A percentile compares a stretch with the other conserved stretches of the same genome.
Evolutionary conservation across 2,888 invertebrate species (phyloP).

Genomic region (Lasioglossum leucozonium): DNA sequence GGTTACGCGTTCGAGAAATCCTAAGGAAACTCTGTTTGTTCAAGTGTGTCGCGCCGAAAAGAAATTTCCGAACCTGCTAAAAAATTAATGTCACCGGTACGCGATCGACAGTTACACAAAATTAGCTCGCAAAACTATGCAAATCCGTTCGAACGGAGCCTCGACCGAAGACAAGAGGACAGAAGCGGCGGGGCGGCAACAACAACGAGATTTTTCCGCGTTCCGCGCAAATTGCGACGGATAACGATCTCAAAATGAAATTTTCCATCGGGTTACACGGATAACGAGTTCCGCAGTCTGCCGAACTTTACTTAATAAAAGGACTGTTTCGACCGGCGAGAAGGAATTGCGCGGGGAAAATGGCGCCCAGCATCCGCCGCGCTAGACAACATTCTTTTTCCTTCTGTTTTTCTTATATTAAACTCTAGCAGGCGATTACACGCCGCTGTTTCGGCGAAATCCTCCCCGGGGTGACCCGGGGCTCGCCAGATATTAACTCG

Average conservation of each 20-base stretch:
- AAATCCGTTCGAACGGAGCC: slow-evolving; percentile 1
- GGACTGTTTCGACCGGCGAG: slow-evolving; percentile 22
- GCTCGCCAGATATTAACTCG: slow-evolving; percentile 20
- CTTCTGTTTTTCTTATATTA: slow-evolving; percentile 23
- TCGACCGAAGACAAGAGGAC: slow-evolving; percentile 39
- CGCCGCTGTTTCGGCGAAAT: slow-evolving; percentile 15
- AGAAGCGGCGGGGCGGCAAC: slow-evolving; percentile 37
- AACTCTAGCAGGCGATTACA: slow-evolving; percentile 32
- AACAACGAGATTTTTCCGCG: slow-evolving; percentile 40
- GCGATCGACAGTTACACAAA: neutral
- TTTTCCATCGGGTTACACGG: slow-evolving; percentile 43
- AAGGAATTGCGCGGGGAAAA: slow-evolving; percentile 21
- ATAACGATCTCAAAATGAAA: slow-evolving; percentile 64
- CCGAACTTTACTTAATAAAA: slow-evolving; percentile 51
- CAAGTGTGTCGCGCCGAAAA: neutral
- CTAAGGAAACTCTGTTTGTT: neutral
- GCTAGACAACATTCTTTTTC: slow-evolving; percentile 29
- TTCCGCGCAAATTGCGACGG: slow-evolving; percentile 29
- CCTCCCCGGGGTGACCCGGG: neutral
- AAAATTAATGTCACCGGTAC: neutral
- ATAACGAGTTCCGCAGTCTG: slow-evolving; percentile 44
- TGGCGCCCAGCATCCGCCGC: slow-evolving; percentile 20
- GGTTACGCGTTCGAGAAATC: no score
- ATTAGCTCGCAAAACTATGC: slow-evolving; percentile 3
- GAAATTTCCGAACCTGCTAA: neutral